Evolutionary conservation across 2,113 vertebrate species (phyloP).

Genomic region (Lipotes vexillifer): DNA sequence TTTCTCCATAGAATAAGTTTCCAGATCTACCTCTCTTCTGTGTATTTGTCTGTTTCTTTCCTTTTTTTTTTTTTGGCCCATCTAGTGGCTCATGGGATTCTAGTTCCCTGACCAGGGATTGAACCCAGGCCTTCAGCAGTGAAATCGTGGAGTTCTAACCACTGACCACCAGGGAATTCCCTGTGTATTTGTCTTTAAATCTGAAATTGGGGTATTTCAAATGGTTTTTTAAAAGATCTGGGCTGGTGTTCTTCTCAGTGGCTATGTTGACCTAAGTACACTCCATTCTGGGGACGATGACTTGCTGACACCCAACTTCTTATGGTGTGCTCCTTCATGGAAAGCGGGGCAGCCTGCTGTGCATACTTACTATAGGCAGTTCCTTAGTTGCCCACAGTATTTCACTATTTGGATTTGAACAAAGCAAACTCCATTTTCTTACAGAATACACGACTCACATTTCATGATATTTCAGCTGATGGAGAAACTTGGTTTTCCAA

Average conservation of each 20-base stretch:
- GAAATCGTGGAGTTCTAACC: no score
- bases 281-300: no score
- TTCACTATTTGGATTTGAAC: not conserved
- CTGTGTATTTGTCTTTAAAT: not conserved
- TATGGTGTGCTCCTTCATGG: no score
- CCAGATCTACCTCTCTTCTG: not conserved
- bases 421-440: not conserved
- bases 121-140: no score
- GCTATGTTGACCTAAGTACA: not conserved
- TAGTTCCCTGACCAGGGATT: no score
- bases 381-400: not conserved
- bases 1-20: not conserved
- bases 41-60: not conserved
- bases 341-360: not conserved
- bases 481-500: not conserved
- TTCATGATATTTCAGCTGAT: not conserved
- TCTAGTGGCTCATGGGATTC: no score
- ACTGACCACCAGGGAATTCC: no score
- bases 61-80: no score
- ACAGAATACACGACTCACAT: not conserved
- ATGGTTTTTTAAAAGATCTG: not conserved
- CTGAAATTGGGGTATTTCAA: not conserved
- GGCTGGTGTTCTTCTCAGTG: fast-evolving
- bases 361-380: not conserved
- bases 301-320: not conserved